A percentile compares a stretch with the other conserved stretches of the same genome.
Conservation (phyloP, 2,113 vertebrate species). For the Zosterops borbonicus region DNA sequence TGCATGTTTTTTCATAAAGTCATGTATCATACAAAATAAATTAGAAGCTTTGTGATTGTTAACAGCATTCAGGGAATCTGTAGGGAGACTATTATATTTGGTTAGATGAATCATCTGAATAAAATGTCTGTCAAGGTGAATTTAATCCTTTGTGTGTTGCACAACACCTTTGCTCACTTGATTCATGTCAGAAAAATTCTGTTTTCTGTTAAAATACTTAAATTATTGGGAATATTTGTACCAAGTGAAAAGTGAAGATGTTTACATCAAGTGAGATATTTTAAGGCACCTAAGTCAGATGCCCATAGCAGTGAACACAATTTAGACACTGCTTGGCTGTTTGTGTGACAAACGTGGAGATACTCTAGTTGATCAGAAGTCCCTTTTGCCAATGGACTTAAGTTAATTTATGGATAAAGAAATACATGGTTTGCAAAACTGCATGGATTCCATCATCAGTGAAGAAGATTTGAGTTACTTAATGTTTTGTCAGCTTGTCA, state of each 20-base stretch:
- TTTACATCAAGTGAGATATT: not conserved
- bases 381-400: not conserved
- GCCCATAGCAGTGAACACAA: fast-evolving
- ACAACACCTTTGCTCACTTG: not conserved
- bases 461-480: not conserved
- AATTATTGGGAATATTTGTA: not conserved
- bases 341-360: not conserved
- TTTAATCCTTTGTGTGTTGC: not conserved
- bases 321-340: not conserved
- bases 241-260: not conserved
- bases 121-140: not conserved
- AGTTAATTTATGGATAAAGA: not conserved
- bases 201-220: not conserved
- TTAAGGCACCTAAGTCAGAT: not conserved
- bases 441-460: not conserved
- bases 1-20: not conserved
- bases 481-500: not conserved
- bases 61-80: not conserved
- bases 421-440: not conserved
- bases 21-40: not conserved
- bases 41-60: not conserved
- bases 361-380: not conserved
- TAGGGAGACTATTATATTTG: not conserved
- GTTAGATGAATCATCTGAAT: not conserved
- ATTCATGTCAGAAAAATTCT: not conserved